phyloP scores from a whole-genome alignment of 2,888 invertebrate species.

The Tubiluchus corallicola region DNA sequence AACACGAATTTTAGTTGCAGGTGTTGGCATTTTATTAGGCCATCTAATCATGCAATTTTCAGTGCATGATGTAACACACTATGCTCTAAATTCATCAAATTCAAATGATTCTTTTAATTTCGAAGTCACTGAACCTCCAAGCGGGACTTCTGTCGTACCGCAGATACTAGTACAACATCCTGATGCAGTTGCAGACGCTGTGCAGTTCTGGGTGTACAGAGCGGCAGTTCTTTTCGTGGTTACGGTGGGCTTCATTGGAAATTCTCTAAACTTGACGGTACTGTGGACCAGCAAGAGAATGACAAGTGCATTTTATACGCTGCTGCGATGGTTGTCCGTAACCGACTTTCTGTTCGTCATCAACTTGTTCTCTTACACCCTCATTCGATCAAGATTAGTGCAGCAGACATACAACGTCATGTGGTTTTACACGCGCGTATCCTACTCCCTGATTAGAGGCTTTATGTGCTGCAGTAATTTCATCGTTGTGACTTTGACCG shows the following conservation, averaged over 20 bases:
- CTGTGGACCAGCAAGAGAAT: neutral
- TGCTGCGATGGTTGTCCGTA: neutral
- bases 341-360: neutral
- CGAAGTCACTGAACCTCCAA: too few relatives aligned
- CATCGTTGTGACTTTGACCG: neutral
- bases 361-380: neutral
- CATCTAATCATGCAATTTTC: too few relatives aligned
- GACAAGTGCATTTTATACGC: neutral
- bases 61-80: too few relatives aligned
- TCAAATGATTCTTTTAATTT: too few relatives aligned
- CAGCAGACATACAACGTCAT: neutral
- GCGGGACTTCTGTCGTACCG: too few relatives aligned
- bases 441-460: neutral
- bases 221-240: neutral
- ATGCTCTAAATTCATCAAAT: too few relatives aligned
- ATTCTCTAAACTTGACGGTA: neutral
- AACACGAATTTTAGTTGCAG: too few relatives aligned
- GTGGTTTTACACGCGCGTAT: neutral
- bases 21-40: too few relatives aligned
- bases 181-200: too few relatives aligned
- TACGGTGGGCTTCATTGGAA: neutral
- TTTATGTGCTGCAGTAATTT: neutral
- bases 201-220: neutral
- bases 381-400: neutral
- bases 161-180: too few relatives aligned